phyloP scores from a whole-genome alignment of 2,888 invertebrate genomes.

The Caenorhabditis becei region DNA sequence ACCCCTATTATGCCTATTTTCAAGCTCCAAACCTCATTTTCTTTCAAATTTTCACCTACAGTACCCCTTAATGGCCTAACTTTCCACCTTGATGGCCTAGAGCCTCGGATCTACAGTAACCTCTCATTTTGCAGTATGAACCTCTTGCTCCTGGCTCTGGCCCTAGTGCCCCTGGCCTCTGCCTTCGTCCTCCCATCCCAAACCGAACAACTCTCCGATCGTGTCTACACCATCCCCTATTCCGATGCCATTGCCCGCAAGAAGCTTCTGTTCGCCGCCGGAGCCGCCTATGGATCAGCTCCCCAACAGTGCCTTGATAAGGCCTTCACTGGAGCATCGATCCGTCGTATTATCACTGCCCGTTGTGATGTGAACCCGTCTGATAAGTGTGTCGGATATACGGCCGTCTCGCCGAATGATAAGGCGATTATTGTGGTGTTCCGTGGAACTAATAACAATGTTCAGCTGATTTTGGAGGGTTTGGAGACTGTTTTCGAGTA shows the following conservation, averaged over 20 bases:
- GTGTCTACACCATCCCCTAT: conserved; percentile 58
- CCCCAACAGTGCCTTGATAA: conserved; percentile 61
- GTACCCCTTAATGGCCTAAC: too few species aligned
- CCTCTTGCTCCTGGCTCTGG: conserved; percentile 27
- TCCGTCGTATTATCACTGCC: conserved; percentile 37
- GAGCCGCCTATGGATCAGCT: conserved; percentile 54
- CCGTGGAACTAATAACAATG: conserved; percentile 68
- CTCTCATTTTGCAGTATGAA: conserved; percentile 44
- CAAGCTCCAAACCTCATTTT: too few species aligned
- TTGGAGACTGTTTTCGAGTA: conserved; percentile 63
- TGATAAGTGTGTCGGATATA: conserved; percentile 65
- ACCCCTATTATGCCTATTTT: too few species aligned
- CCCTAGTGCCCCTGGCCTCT: conserved; percentile 33
- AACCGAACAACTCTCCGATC: conserved; percentile 7
- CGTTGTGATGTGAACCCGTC: conserved; percentile 54
- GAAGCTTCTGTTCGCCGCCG: conserved; percentile 55
- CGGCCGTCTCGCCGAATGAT: conserved; percentile 64
- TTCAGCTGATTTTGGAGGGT: conserved; percentile 69
- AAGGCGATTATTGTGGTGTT: conserved; percentile 71
- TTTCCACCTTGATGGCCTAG: conserved; percentile 1
- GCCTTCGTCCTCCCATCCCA: conserved; percentile 34
- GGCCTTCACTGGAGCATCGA: conserved; percentile 40
- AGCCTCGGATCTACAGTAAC: neutral
- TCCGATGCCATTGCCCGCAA: conserved; percentile 53
- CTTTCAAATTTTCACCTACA: too few species aligned